Base-by-base conservation (phyloP, 2,797 vertebrate genomes). In the Ciconia nigra region DNA sequence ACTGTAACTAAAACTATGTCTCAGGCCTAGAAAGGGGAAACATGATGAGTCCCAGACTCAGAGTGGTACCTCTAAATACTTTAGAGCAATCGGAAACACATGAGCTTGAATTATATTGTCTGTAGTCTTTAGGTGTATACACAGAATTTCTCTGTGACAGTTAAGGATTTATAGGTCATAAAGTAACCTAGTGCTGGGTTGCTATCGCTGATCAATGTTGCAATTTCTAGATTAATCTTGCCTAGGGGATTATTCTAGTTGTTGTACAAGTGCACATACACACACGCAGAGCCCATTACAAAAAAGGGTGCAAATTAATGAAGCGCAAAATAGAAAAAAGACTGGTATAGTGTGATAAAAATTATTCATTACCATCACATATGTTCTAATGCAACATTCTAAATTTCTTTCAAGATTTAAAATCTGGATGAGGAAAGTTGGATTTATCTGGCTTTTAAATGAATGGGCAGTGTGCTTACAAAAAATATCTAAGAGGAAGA, bases 1-100 rank as follows among this genome's bases (percentile, higher is more conserved):
- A 87, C 67, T 92, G 44, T 94, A 92, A 90, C 80, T 93, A 93
- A 93, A 97, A 89, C 74, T 95, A 63, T 89, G 82, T 87, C 82
- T 89, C 74, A 54, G 84, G 76, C 46, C 71, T 93, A 81, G 84
- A 92, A 77, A 91, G 42, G 49, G 39, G 37, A 87, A 93, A 54
- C 33, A 15, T 93, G 94, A 90, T 78, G 88, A 96, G 44, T 95
- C 79, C 81, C 95, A 94, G 95, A 85, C 91, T 92, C 44, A 11
- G 52, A 58, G 31, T 83, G 71, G 52, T 84, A 91, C 95, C 94
- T 90, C 63, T 86, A 49, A 88, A 85, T 70, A 83, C 87, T 94
- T 91, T 83, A 80, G n/a, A 89, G 80, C 78, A 83, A 73, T 66
- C 22, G 13, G 76, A 85, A 95, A 78, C 91, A 89, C 79, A 74